These are phyloP conservation scores for Macropus fuliginosus DNA, from an alignment of 2,797 vertebrate species.

Conservation along the genomic window DNA sequence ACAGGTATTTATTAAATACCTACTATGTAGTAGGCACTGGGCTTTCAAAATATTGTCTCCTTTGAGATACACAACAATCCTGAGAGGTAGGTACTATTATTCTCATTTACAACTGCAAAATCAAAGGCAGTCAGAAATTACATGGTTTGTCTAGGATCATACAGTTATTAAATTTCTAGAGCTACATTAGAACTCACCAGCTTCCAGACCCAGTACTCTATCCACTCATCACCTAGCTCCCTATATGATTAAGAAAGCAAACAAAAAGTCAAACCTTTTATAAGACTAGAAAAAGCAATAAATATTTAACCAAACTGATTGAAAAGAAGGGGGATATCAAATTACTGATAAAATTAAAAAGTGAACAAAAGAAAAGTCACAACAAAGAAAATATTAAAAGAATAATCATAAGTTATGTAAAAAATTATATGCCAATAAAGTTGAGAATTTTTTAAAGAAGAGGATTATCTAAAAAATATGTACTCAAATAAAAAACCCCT, in stretches of 20 bases:
- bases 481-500: too few relatives aligned
- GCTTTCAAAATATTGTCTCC: background rate
- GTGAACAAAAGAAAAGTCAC: background rate
- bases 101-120: too few relatives aligned
- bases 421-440: background rate
- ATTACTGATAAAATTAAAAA: background rate
- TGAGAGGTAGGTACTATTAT: background rate
- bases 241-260: background rate
- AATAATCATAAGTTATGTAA: background rate
- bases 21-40: background rate
- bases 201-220: background rate
- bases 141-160: background rate
- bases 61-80: background rate
- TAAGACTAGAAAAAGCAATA: background rate
- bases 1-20: background rate
- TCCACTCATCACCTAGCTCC: background rate
- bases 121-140: too few relatives aligned
- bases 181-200: background rate
- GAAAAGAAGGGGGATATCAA: background rate
- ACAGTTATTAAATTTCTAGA: background rate
- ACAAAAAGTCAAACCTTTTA: background rate
- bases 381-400: background rate
- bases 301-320: background rate
- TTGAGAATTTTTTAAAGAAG: background rate
- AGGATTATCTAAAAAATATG: background rate